These are phyloP conservation scores for Holacanthus passer DNA, from an alignment of 2,113 vertebrate genomes.

Conservation along the genomic window DNA sequence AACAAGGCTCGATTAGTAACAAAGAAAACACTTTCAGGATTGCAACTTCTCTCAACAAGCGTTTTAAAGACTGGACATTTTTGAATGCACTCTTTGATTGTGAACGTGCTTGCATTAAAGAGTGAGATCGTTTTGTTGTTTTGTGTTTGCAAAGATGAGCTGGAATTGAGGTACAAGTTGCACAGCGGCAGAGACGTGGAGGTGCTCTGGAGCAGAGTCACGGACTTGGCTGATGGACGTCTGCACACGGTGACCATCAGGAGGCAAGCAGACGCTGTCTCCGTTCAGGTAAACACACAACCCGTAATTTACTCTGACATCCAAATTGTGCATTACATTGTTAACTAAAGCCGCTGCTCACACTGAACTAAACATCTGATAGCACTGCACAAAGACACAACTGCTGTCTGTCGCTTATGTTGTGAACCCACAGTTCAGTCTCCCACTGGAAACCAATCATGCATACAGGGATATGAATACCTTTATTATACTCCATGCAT, in stretches of 20 bases:
- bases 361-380: background rate
- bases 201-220: conserved; percentile 60
- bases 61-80: background rate
- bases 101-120: background rate
- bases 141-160: conserved; percentile 70
- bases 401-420: background rate
- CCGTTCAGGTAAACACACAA: conserved; percentile 75
- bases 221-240: conserved; percentile 76
- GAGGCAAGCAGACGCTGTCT: conserved; percentile 70
- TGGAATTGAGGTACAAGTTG: conserved; percentile 82
- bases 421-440: background rate
- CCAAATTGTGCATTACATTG: background rate
- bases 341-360: conserved; percentile 7
- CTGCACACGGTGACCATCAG: conserved; percentile 77
- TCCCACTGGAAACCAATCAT: background rate
- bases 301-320: background rate
- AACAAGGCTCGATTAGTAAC: background rate
- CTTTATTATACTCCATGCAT: background rate
- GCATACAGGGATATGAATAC: background rate
- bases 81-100: background rate
- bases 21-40: no score
- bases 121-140: background rate
- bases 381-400: background rate
- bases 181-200: conserved; percentile 74
- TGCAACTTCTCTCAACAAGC: no score